Conservation (phyloP, 2,113 vertebrate genomes). For the Pollimyrus isidori region DNA sequence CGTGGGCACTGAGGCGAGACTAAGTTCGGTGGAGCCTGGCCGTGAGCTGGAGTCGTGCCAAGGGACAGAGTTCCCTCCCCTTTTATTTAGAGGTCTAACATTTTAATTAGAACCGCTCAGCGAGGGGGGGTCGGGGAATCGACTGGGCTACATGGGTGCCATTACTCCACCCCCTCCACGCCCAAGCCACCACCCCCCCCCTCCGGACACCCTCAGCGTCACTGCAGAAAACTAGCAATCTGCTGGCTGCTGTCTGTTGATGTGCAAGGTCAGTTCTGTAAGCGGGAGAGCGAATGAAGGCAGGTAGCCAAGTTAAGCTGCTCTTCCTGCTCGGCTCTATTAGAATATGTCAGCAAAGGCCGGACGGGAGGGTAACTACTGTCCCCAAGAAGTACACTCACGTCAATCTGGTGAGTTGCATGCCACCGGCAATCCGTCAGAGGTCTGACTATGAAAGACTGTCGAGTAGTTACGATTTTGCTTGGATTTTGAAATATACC, state of each 20-base stretch:
- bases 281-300: not conserved
- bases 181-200: not conserved
- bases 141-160: not conserved
- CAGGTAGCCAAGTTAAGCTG: slow-evolving; percentile 43
- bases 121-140: not conserved
- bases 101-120: not conserved
- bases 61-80: slow-evolving; percentile 9
- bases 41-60: slow-evolving; percentile 62
- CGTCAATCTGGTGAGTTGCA: not conserved
- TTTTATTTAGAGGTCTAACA: not conserved
- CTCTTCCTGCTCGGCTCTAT: slow-evolving; percentile 43
- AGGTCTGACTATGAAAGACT: not conserved
- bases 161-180: not conserved
- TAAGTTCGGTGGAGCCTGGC: slow-evolving; percentile 55
- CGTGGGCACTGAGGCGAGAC: slow-evolving; percentile 59
- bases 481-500: not conserved
- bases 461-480: not conserved
- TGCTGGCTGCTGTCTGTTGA: not conserved
- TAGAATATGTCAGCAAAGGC: not conserved
- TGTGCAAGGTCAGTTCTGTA: not conserved
- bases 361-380: not conserved
- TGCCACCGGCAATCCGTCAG: not conserved
- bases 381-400: not conserved
- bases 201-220: not conserved
- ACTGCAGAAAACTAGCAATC: not conserved